Evolutionary conservation across 2,888 invertebrate genomes (phyloP).

Genomic region (Scaptomyza cyrtandrae): DNA sequence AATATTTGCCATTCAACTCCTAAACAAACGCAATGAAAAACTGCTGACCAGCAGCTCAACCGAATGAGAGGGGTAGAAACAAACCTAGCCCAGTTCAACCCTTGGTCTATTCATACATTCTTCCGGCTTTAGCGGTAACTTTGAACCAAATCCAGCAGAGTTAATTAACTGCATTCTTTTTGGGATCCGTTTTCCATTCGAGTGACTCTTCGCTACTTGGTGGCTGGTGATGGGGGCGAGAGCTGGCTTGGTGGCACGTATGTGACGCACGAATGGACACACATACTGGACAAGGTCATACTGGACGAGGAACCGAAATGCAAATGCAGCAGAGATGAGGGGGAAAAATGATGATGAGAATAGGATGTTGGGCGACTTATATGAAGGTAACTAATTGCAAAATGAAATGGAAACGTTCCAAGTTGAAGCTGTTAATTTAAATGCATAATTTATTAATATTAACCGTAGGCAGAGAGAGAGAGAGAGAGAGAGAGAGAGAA

Average conservation of each 20-base stretch:
- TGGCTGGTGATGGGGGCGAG: neutral
- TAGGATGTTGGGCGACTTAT: neutral
- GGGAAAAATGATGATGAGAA: neutral
- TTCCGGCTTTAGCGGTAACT: neutral
- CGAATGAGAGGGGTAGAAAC: neutral
- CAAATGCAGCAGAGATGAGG: conserved; percentile 22
- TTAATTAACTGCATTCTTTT: conserved; percentile 62
- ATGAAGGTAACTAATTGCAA: conserved; percentile 15
- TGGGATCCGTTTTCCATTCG: conserved; percentile 8
- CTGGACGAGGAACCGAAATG: conserved; percentile 1
- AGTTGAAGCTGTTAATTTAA: conserved; percentile 52
- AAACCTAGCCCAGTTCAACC: neutral
- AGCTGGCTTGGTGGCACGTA: neutral
- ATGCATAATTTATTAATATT: conserved; percentile 53
- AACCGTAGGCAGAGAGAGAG: neutral
- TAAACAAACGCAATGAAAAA: conserved; percentile 52
- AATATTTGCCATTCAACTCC: conserved; percentile 56
- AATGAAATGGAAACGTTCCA: conserved; percentile 22
- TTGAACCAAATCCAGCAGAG: neutral
- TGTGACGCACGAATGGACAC: conserved; percentile 2
- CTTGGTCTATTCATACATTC: neutral
- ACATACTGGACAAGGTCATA: conserved; percentile 11
- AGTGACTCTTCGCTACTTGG: neutral
- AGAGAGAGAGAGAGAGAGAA: neutral
- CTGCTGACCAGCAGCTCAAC: conserved; percentile 30